Evolutionary conservation across 2,797 vertebrate species (phyloP).

Genomic region (Pseudomugil gertrudae): DNA sequence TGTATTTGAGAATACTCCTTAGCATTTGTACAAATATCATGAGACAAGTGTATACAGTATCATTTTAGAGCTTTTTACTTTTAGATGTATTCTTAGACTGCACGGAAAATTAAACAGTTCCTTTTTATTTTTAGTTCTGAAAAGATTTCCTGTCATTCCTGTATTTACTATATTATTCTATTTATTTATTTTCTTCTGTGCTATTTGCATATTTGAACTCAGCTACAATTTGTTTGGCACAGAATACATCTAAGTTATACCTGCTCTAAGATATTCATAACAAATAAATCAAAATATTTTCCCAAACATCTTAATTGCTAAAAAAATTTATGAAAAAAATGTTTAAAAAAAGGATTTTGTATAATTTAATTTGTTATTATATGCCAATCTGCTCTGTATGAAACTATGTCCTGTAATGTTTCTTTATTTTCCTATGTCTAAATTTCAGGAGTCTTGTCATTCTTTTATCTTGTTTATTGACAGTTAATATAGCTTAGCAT

Average conservation of each 20-base stretch:
- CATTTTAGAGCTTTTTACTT: slow-evolving; percentile 82
- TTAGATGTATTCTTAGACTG: slow-evolving; percentile 84
- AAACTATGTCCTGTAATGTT: slow-evolving; percentile 78
- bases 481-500: slow-evolving; percentile 82
- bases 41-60: slow-evolving; percentile 78
- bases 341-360: slow-evolving; percentile 74
- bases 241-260: slow-evolving; percentile 74
- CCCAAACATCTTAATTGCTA: slow-evolving; percentile 79
- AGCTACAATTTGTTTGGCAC: slow-evolving; percentile 69
- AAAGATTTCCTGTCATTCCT: slow-evolving; percentile 50
- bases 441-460: slow-evolving; percentile 75
- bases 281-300: slow-evolving; percentile 83
- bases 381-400: slow-evolving; percentile 81
- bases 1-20: slow-evolving; percentile 76
- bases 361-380: slow-evolving; percentile 84
- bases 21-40: slow-evolving; percentile 84
- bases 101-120: slow-evolving; percentile 79
- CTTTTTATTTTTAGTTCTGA: slow-evolving; percentile 59
- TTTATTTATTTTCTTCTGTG: slow-evolving; percentile 52
- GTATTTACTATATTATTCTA: slow-evolving; percentile 59
- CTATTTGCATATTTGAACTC: slow-evolving; percentile 51
- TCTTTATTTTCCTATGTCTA: slow-evolving; percentile 74
- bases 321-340: slow-evolving; percentile 65
- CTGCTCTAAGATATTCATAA: slow-evolving; percentile 76
- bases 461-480: slow-evolving; percentile 74